These are phyloP conservation scores for Spodoptera frugiperda DNA, from an alignment of 1,140 invertebrate species.

Conservation along the genomic window DNA sequence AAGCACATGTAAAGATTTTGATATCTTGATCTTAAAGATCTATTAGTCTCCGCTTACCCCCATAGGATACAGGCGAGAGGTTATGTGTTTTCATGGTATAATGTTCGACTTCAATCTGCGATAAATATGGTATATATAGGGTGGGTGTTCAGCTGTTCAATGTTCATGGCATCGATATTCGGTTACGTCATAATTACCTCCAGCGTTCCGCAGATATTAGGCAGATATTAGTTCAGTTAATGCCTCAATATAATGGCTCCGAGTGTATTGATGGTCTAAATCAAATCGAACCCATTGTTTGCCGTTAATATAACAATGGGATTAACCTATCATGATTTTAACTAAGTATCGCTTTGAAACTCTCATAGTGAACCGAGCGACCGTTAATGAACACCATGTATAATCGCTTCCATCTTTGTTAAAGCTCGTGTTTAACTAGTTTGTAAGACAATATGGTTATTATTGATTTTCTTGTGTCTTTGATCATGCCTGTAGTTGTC, in stretches of 20 bases:
- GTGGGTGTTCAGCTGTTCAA: background rate
- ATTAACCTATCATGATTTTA: slow-evolving; percentile 41
- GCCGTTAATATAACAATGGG: slow-evolving; percentile 47
- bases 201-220: slow-evolving; percentile 46
- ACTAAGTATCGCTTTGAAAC: slow-evolving; percentile 16
- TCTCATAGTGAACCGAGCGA: background rate
- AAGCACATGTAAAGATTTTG: no score
- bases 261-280: slow-evolving; percentile 52
- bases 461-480: background rate
- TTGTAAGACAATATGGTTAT: background rate
- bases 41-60: no score
- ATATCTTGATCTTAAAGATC: no score
- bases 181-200: slow-evolving; percentile 49
- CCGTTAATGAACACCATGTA: background rate
- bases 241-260: slow-evolving; percentile 49
- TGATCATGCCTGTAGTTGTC: no score
- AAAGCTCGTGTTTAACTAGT: background rate
- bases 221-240: slow-evolving; percentile 49
- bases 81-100: no score
- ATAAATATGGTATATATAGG: slow-evolving; percentile 26
- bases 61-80: no score
- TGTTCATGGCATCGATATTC: slow-evolving; percentile 33
- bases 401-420: background rate
- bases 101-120: no score
- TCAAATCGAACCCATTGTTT: slow-evolving; percentile 55